Evolutionary conservation across 1,140 invertebrate species (phyloP), one percentile per base, ranked within the genome.

Genomic region (Phenacoccus solenopsis): DNA sequence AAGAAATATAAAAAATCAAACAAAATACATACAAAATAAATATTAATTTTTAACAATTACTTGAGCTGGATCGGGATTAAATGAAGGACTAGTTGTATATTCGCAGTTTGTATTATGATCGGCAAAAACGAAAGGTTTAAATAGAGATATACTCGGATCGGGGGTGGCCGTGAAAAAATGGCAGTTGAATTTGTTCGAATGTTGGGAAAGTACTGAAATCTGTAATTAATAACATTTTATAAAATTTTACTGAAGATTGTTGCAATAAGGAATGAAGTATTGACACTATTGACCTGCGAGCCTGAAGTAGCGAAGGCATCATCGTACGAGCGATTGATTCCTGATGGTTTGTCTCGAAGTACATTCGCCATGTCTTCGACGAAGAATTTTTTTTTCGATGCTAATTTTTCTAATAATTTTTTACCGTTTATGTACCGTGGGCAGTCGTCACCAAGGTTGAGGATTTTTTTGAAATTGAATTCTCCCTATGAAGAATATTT

Each of bases 91-190:
- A 27, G 75, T 70, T 25, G 78, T 79, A 75, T 83, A 76, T 49
- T 81, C 78, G 0, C 88, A 89, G 67, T 87, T 82, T 28, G 82
- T 79, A 1, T 80, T 83, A 70, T 84, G 83, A 3, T 84, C 82
- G 0, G 86, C 85, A 76, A 92, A 93, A 13, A 91, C 82, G 75
- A 91, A 93, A 20, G 90, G 90, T 77, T 93, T 93, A 78, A 87
- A 93, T 20, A 89, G 85, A 0, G 89, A 90, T 67, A 84, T 79
- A 28, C 81, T 82, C 0, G 90, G 86, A 78, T 91, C 87, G 1
- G 89, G 88, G n/a, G 90, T 92, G 1, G 85, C 90, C 3, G 90
- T 92, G 75, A 92, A 90, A 89, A 89, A 93, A 77, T 93, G 87
- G 71, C 84, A 84, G 28, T 74, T 73, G 16, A 80, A 80, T 7